These are phyloP conservation scores for Synergus gifuensis DNA, from an alignment of 2,888 invertebrate species.

Conservation along the genomic window DNA sequence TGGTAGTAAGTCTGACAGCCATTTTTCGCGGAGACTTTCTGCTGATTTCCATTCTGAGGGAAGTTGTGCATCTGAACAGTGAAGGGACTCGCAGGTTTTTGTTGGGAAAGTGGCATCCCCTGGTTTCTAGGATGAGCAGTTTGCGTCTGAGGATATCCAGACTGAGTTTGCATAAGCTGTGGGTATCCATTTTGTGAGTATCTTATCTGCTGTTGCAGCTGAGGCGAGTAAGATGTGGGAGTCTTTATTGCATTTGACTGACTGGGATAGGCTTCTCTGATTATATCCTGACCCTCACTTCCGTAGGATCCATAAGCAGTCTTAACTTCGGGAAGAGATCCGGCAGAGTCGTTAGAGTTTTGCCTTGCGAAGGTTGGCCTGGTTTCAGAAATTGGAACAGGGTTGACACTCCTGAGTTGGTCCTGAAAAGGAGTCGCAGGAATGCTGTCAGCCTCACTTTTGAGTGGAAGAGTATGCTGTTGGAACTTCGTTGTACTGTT, in stretches of 20 bases:
- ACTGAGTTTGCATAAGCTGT: conserved; percentile 49
- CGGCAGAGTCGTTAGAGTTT: conserved; percentile 65
- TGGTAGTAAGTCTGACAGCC: conserved; percentile 71
- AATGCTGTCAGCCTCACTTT: conserved; percentile 73
- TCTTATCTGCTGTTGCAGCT: conserved; percentile 69
- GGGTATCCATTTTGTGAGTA: conserved; percentile 71
- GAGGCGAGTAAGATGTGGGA: conserved; percentile 65
- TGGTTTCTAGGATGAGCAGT: conserved; percentile 70
- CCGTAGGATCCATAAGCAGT: conserved; percentile 44
- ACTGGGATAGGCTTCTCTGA: conserved; percentile 62
- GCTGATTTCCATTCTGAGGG: conserved; percentile 69
- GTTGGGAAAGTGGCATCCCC: conserved; percentile 68
- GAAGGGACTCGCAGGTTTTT: conserved; percentile 74
- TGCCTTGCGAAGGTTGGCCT: conserved; percentile 63
- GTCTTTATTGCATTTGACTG: conserved; percentile 57
- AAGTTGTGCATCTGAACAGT: conserved; percentile 69
- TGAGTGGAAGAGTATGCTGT: conserved; percentile 77
- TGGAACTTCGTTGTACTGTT: conserved; percentile 75
- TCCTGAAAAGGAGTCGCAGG: conserved; percentile 75
- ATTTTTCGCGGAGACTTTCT: conserved; percentile 64
- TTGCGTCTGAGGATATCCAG: conserved; percentile 68
- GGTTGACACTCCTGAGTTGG: conserved; percentile 72
- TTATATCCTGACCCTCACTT: conserved; percentile 65
- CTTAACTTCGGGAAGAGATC: conserved; percentile 64
- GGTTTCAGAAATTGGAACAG: conserved; percentile 61